Evolutionary conservation across 2,888 invertebrate genomes (phyloP).

Genomic region (Andrena bucephala): DNA sequence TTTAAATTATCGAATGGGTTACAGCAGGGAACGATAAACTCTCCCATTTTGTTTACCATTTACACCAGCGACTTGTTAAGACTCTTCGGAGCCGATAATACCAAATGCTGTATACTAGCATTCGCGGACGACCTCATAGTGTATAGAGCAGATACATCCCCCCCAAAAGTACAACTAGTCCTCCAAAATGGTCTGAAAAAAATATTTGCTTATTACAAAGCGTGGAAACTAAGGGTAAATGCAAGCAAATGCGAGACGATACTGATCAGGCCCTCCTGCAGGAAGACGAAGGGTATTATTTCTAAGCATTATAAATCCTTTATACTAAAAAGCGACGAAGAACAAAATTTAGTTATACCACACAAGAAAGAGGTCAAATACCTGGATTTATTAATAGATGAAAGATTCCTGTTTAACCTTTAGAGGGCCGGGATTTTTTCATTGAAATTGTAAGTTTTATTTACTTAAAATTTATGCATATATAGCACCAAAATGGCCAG

Average conservation of each 20-base stretch:
- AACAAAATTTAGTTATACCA: too few species aligned
- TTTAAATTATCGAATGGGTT: conserved; percentile 47
- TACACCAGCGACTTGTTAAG: conserved; percentile 22
- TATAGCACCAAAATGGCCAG: too few species aligned
- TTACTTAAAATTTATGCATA: too few species aligned
- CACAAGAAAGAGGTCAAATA: too few species aligned
- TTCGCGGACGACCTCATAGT: conserved; percentile 53
- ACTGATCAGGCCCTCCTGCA: conserved; percentile 24
- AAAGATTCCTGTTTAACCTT: too few species aligned
- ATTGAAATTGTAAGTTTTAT: too few species aligned
- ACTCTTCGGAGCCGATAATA: conserved; percentile 13
- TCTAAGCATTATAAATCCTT: too few species aligned
- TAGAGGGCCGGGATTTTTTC: too few species aligned
- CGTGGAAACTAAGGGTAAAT: conserved; percentile 61
- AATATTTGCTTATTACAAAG: conserved; percentile 23
- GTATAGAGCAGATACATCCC: conserved; percentile 4
- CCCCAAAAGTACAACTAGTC: neutral
- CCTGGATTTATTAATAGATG: too few species aligned
- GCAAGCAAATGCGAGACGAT: conserved; percentile 17
- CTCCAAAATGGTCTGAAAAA: neutral
- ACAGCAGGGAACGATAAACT: conserved; percentile 58
- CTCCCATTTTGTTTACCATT: conserved; percentile 38
- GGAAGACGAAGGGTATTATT: neutral
- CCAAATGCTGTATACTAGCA: conserved; percentile 3
- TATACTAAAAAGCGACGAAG: too few species aligned